Percentiles rank a stretch among this genome's conserved stretches.
phyloP scores from a whole-genome alignment of 2,797 vertebrate species.

The Erpetoichthys calabaricus region DNA sequence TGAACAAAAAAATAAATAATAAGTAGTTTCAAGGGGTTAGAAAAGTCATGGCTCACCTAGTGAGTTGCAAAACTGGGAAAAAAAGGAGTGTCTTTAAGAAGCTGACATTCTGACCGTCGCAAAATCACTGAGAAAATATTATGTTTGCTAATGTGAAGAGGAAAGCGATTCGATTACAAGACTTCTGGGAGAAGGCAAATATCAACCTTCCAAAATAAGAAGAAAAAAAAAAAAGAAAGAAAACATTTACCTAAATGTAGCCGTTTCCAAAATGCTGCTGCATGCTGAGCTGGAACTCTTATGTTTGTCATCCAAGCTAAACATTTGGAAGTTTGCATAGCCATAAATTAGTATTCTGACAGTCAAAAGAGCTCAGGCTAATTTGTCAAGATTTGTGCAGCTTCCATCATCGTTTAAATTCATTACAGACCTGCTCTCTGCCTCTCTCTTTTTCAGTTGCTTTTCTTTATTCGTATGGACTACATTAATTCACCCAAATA shows the following conservation, averaged over 20 bases:
- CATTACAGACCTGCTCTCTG: slow-evolving; percentile 40
- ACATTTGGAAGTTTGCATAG: slow-evolving; percentile 55
- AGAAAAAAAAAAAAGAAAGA: slow-evolving; percentile 46
- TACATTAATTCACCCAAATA: no score
- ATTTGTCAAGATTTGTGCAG: slow-evolving; percentile 47
- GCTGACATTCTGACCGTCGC: slow-evolving; percentile 56
- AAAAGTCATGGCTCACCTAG: no score
- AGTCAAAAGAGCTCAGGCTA: slow-evolving; percentile 59
- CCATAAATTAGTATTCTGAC: slow-evolving; percentile 58
- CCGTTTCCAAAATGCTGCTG: slow-evolving; percentile 26
- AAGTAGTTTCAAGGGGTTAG: no score
- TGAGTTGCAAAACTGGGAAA: slow-evolving; percentile 13
- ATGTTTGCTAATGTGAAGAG: slow-evolving; percentile 65
- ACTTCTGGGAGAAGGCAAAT: slow-evolving; percentile 54
- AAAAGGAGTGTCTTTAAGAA: slow-evolving; percentile 34
- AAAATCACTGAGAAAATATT: slow-evolving; percentile 50
- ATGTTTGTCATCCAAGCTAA: slow-evolving; percentile 37
- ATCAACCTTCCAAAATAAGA: slow-evolving; percentile 28
- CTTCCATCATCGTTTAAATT: slow-evolving; percentile 42
- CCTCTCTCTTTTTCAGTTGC: no score
- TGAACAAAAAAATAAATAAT: no score
- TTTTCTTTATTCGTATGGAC: no score
- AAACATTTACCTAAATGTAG: slow-evolving; percentile 34
- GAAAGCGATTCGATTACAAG: slow-evolving; percentile 53
- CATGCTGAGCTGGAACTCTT: slow-evolving; percentile 23